Evolutionary conservation across 2,888 invertebrate species (phyloP).

Genomic region (Chelonus formosanus): DNA sequence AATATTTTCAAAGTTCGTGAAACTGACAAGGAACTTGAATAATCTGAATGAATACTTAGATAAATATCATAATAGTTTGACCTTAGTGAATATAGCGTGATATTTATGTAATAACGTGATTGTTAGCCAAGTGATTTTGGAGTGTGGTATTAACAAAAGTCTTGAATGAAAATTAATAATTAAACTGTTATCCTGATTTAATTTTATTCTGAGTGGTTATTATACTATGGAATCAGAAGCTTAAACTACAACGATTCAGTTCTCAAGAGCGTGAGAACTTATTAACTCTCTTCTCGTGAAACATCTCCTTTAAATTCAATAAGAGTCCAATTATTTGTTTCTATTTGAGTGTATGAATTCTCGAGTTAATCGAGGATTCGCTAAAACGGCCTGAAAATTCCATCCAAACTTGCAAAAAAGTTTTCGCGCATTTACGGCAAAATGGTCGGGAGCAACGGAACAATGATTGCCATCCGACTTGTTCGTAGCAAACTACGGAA

Average conservation of each 20-base stretch:
- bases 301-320: too few species aligned
- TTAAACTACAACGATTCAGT: not conserved
- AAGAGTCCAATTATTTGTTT: too few species aligned
- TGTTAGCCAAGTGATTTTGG: constrained; percentile 20
- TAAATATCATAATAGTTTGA: constrained; percentile 18
- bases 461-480: constrained; percentile 88
- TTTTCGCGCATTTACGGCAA: constrained; percentile 61
- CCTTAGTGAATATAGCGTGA: constrained; percentile 17
- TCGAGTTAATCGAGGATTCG: constrained; percentile 49
- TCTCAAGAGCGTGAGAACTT: not conserved
- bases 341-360: constrained; percentile 40
- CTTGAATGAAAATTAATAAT: too few species aligned
- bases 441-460: constrained; percentile 88
- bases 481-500: constrained; percentile 90
- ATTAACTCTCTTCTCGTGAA: too few species aligned
- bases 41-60: not conserved
- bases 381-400: constrained; percentile 51
- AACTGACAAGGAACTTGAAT: constrained; percentile 18
- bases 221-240: not conserved
- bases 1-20: constrained; percentile 18
- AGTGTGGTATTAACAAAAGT: not conserved
- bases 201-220: too few species aligned
- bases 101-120: constrained; percentile 17
- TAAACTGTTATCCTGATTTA: too few species aligned
- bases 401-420: constrained; percentile 52